These are phyloP conservation scores for Pedetes capensis DNA, from an alignment of 2,113 vertebrate genomes.

Conservation along the genomic window DNA sequence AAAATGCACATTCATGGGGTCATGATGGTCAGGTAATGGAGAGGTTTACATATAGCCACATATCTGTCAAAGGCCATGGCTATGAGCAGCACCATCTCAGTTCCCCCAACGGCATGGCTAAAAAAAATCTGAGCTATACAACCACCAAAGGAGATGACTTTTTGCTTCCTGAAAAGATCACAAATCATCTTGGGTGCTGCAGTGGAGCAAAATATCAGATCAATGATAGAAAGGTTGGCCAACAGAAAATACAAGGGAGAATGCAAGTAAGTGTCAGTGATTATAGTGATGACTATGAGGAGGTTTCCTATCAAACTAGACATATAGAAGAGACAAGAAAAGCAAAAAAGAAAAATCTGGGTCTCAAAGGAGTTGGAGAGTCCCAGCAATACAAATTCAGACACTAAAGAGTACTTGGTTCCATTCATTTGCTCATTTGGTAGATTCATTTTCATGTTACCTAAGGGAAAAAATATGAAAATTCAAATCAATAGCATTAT, in stretches of 20 bases:
- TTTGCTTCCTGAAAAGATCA: slow-evolving; percentile 61
- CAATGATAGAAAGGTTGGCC: slow-evolving; percentile 55
- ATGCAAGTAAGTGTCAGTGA: neutral
- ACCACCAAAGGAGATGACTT: slow-evolving; percentile 61
- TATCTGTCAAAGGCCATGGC: slow-evolving; percentile 60
- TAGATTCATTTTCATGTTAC: neutral
- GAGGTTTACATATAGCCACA: slow-evolving; percentile 60
- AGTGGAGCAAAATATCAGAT: slow-evolving; percentile 56
- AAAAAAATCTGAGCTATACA: slow-evolving; percentile 66
- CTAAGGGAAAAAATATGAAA: neutral
- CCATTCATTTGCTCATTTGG: neutral
- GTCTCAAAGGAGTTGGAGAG: slow-evolving; percentile 54
- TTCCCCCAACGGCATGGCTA: slow-evolving; percentile 61
- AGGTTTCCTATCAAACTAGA: slow-evolving; percentile 53
- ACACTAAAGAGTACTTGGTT: slow-evolving; percentile 30
- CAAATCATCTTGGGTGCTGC: slow-evolving; percentile 59
- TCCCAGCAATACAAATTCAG: slow-evolving; percentile 66
- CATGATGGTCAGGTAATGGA: slow-evolving; percentile 57
- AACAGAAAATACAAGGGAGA: slow-evolving; percentile 57
- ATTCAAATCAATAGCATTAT: neutral
- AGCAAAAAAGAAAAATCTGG: slow-evolving; percentile 52
- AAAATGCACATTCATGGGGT: slow-evolving; percentile 24
- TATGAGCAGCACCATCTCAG: slow-evolving; percentile 64
- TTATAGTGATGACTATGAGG: slow-evolving; percentile 51
- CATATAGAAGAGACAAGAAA: slow-evolving; percentile 48